These are phyloP conservation scores for Ommatoiulus sabulosus DNA, from an alignment of 2,888 invertebrate species.

Conservation along the genomic window DNA sequence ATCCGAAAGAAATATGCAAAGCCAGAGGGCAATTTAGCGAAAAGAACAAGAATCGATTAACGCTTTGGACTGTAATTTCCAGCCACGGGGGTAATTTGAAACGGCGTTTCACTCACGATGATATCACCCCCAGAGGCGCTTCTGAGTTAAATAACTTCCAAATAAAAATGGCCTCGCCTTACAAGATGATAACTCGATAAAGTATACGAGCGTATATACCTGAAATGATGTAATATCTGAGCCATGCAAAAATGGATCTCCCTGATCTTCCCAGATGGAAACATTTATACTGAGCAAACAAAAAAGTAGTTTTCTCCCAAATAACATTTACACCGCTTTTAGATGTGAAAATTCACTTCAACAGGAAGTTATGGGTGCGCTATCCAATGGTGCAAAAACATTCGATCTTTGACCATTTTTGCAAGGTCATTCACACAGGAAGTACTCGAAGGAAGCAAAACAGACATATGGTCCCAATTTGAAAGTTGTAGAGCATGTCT, in stretches of 20 bases:
- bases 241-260: neutral
- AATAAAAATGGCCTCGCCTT: neutral
- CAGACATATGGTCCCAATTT: too few species aligned
- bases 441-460: too few species aligned
- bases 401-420: too few species aligned
- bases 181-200: neutral
- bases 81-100: neutral
- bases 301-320: too few species aligned
- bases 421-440: too few species aligned
- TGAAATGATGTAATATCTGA: neutral
- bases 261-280: neutral
- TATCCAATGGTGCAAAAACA: too few species aligned
- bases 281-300: neutral
- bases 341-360: too few species aligned
- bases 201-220: neutral
- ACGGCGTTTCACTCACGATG: slow-evolving; percentile 17
- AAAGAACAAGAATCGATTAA: slow-evolving; percentile 22
- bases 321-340: too few species aligned
- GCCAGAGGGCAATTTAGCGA: neutral
- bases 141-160: neutral
- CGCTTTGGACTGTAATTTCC: neutral
- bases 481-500: too few species aligned
- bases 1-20: neutral
- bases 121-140: neutral
- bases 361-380: too few species aligned